phyloP scores from a whole-genome alignment of 1,140 invertebrate genomes.

The Dreissena polymorpha region DNA sequence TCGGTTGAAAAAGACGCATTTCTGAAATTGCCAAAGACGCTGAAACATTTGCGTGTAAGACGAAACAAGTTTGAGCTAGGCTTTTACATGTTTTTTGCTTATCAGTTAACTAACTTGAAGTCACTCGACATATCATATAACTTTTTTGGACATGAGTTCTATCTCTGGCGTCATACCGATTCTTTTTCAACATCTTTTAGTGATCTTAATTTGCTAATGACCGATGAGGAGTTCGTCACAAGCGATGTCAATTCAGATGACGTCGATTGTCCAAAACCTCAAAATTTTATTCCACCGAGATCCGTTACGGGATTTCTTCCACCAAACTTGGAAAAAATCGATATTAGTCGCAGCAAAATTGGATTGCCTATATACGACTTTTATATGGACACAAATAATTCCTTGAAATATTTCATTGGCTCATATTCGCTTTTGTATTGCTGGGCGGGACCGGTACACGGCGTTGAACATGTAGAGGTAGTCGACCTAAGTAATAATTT shows the following conservation, averaged over 20 bases:
- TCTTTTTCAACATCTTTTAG: neutral
- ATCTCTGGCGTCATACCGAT: neutral
- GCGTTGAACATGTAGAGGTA: neutral
- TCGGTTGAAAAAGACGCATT: neutral
- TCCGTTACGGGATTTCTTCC: slow-evolving; percentile 11
- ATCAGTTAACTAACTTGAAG: slow-evolving; percentile 6
- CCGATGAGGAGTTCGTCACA: neutral
- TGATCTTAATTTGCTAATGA: neutral
- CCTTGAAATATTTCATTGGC: slow-evolving; percentile 6
- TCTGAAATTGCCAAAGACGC: neutral
- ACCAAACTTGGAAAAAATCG: slow-evolving; percentile 19
- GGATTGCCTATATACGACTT: slow-evolving; percentile 1
- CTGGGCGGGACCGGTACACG: slow-evolving; percentile 40
- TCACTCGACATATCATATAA: slow-evolving; percentile 15
- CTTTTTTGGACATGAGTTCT: neutral
- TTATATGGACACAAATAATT: slow-evolving; percentile 17
- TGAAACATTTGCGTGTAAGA: neutral
- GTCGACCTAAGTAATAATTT: slow-evolving; percentile 27
- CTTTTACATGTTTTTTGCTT: slow-evolving; percentile 3
- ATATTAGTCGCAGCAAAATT: slow-evolving; percentile 33
- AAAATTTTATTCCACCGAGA: neutral
- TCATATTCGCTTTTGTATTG: slow-evolving; percentile 27
- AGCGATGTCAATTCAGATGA: neutral
- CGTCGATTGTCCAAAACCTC: neutral
- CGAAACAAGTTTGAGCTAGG: slow-evolving; percentile 8